Conservation (phyloP, 2,113 vertebrate genomes). For the Kobus ellipsiprymnus region DNA sequence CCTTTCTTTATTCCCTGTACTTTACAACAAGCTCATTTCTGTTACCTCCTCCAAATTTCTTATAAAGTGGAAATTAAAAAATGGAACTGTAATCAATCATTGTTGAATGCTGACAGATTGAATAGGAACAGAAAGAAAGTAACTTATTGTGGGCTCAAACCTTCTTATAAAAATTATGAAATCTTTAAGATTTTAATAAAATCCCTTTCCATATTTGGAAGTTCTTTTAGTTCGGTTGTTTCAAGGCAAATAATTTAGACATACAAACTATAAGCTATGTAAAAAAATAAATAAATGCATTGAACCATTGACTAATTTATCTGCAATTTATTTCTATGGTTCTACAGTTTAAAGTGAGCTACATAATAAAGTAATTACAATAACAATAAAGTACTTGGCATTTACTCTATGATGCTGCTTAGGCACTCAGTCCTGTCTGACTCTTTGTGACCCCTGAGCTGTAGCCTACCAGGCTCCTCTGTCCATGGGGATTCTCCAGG, state of each 20-base stretch:
- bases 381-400: neutral
- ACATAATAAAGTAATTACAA: neutral
- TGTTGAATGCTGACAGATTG: neutral
- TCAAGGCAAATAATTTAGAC: neutral
- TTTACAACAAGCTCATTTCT: neutral
- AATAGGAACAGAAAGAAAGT: neutral
- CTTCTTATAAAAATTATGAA: neutral
- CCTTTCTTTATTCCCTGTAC: neutral
- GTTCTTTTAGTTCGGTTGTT: neutral
- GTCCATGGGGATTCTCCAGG: neutral
- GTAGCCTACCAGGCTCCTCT: neutral
- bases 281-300: neutral
- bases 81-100: neutral
- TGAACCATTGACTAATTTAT: neutral
- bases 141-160: neutral
- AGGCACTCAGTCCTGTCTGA: neutral
- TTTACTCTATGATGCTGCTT: neutral
- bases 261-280: neutral
- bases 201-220: neutral
- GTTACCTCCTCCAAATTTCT: conserved; percentile 14
- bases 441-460: neutral
- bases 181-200: neutral
- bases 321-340: neutral
- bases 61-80: neutral
- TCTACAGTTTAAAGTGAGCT: neutral